These are phyloP conservation scores for Drosophila littoralis DNA, from an alignment of 1,140 invertebrate genomes.

Conservation along the genomic window DNA sequence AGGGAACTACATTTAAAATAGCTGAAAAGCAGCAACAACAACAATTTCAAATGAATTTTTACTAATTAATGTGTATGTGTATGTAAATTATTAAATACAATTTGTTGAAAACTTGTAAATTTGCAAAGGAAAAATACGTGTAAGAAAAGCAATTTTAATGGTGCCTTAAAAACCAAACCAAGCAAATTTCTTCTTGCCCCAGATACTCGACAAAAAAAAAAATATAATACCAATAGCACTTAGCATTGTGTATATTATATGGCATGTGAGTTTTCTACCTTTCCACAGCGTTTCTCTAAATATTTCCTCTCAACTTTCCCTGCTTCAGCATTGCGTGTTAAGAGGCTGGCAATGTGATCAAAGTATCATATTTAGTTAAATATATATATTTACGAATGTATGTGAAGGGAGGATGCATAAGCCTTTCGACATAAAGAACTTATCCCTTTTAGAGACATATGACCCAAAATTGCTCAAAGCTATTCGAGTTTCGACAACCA, in stretches of 20 bases:
- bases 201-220: constrained; percentile 26
- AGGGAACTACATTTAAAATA: constrained; percentile 46
- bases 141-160: constrained; percentile 85
- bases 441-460: constrained; percentile 74
- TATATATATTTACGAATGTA: constrained; percentile 17
- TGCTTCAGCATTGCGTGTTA: constrained; percentile 20
- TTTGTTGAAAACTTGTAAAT: constrained; percentile 83
- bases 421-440: constrained; percentile 70
- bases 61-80: constrained; percentile 50
- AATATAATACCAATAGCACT: constrained; percentile 27
- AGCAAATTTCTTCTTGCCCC: constrained; percentile 77
- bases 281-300: constrained; percentile 46
- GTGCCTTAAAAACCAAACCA: constrained; percentile 84
- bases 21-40: constrained; percentile 58
- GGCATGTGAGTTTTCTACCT: constrained; percentile 70
- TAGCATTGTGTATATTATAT: constrained; percentile 38
- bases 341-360: constrained; percentile 3
- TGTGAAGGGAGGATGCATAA: constrained; percentile 30
- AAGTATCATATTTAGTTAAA: constrained; percentile 28
- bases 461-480: constrained; percentile 70
- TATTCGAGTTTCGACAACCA: constrained; percentile 60
- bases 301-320: constrained; percentile 45
- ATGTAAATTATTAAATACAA: constrained; percentile 54
- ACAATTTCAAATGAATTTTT: constrained; percentile 47
- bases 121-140: constrained; percentile 84